A percentile compares a stretch with the other conserved stretches of the same genome.
phyloP scores from a whole-genome alignment of 2,797 vertebrate genomes.

The Anguilla marmorata region DNA sequence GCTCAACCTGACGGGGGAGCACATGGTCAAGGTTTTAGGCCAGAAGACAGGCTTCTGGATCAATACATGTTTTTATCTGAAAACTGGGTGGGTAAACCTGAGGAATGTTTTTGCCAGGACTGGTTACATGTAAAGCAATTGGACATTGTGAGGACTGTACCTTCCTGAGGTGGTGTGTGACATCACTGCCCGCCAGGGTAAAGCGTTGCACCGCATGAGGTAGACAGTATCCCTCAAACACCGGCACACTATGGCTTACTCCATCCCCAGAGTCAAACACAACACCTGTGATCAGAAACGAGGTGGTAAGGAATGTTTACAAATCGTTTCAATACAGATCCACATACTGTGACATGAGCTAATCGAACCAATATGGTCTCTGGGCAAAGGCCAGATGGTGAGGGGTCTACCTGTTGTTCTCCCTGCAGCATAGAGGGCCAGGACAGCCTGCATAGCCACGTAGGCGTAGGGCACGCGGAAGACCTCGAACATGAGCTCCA shows the following conservation, averaged over 20 bases:
- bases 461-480: constrained; percentile 69
- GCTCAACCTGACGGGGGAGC: neutral
- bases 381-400: neutral
- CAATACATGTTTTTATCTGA: neutral
- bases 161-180: constrained; percentile 71
- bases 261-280: constrained; percentile 77
- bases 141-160: constrained; percentile 45
- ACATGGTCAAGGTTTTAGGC: neutral
- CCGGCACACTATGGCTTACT: constrained; percentile 74
- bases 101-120: neutral
- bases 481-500: constrained; percentile 76
- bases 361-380: neutral
- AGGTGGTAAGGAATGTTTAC: neutral
- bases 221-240: constrained; percentile 74
- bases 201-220: constrained; percentile 74
- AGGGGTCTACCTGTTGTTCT: constrained; percentile 64
- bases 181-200: constrained; percentile 69
- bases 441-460: constrained; percentile 73
- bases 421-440: constrained; percentile 70
- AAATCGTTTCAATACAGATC: neutral
- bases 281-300: constrained; percentile 60
- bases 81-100: neutral
- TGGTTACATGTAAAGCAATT: neutral
- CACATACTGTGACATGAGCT: neutral
- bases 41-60: neutral